These are phyloP conservation scores for Galendromus occidentalis DNA, from an alignment of 1,140 invertebrate species.

Conservation along the genomic window DNA sequence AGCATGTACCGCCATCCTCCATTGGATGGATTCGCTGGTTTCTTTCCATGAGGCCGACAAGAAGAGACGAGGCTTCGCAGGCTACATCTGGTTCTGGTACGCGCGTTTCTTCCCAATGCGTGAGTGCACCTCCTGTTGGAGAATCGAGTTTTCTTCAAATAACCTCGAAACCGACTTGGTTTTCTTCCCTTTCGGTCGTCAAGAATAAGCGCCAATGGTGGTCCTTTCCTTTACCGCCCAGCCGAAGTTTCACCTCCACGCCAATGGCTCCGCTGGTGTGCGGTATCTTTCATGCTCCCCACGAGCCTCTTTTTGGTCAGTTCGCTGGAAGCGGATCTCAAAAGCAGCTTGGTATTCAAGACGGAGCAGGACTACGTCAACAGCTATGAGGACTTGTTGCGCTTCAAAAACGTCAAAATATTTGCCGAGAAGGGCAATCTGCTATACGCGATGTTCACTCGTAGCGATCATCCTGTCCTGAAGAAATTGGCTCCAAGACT, in stretches of 20 bases:
- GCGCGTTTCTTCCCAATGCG: not conserved
- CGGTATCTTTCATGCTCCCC: not conserved
- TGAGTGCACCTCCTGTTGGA: not conserved
- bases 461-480: not conserved
- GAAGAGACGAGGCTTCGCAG: not conserved
- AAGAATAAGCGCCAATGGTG: too few relatives aligned
- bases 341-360: slow-evolving; percentile 2
- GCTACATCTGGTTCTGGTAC: slow-evolving; percentile 6
- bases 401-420: not conserved
- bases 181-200: too few relatives aligned
- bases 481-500: not conserved
- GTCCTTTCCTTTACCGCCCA: not conserved
- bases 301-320: not conserved
- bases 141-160: too few relatives aligned
- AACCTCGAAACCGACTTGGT: too few relatives aligned
- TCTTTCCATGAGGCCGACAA: not conserved
- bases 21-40: not conserved
- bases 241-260: not conserved
- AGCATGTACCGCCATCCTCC: not conserved
- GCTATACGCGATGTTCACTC: not conserved
- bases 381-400: not conserved
- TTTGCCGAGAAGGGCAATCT: not conserved
- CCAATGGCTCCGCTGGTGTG: not conserved
- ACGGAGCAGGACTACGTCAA: not conserved
- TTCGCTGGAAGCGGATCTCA: not conserved